Evolutionary conservation across 2,888 invertebrate genomes (phyloP).

Genomic region (Latrodectus elegans): DNA sequence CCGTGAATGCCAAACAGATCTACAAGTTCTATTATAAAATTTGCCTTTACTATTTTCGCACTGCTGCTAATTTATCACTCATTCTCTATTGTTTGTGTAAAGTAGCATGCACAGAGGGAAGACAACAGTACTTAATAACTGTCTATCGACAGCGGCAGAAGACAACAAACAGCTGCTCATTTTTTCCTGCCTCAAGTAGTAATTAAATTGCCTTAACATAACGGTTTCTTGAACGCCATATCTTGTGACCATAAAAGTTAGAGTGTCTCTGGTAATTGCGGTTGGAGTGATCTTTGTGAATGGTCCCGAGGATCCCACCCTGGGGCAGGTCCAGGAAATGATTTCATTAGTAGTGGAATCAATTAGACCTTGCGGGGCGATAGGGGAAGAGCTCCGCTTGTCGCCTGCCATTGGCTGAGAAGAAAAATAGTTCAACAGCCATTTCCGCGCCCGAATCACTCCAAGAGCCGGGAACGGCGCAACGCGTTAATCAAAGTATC

Average conservation of each 20-base stretch:
- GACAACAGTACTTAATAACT: no score
- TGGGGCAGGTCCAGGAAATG: constrained; percentile 63
- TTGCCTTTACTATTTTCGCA: no score
- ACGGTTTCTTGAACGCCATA: constrained; percentile 10
- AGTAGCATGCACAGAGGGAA: no score
- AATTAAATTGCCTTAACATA: no score
- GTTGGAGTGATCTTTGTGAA: constrained; percentile 62
- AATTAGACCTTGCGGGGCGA: constrained; percentile 63
- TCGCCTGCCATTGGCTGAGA: constrained; percentile 58
- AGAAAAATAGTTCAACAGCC: constrained; percentile 66
- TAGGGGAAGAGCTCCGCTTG: constrained; percentile 39
- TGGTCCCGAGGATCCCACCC: constrained; percentile 36
- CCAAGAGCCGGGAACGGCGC: constrained; percentile 25
- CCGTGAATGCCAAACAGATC: no score
- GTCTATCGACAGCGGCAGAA: no score
- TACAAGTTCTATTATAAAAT: no score
- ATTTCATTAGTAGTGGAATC: constrained; percentile 69
- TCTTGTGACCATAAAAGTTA: constrained; percentile 60
- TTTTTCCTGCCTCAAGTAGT: no score
- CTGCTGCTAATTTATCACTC: no score
- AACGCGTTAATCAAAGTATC: constrained; percentile 69
- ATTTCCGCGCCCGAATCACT: constrained; percentile 67
- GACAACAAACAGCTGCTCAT: no score
- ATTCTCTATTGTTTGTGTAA: no score
- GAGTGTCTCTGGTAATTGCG: constrained; percentile 54